These are phyloP conservation scores for Peromyscus attwateri DNA, from an alignment of 2,797 vertebrate genomes.

Conservation along the genomic window DNA sequence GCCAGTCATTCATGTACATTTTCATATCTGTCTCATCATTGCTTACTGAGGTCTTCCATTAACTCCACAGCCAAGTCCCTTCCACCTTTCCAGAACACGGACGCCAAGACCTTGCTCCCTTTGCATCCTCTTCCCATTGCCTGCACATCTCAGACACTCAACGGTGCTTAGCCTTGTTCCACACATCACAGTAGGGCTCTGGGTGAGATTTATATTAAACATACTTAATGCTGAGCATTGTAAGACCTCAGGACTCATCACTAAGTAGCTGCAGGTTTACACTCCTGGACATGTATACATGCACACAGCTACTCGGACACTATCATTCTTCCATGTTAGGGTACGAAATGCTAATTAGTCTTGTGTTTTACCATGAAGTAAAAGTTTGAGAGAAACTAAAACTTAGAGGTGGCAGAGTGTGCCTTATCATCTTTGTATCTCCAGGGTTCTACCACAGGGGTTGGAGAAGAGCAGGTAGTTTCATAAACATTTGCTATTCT, in stretches of 20 bases:
- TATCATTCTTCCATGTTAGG: not conserved
- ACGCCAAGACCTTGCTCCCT: not conserved
- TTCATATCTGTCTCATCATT: not conserved
- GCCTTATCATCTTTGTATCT: not conserved
- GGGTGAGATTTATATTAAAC: not conserved
- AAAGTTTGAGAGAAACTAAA: constrained; percentile 17
- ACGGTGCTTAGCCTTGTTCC: not conserved
- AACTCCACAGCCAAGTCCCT: not conserved
- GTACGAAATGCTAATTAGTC: not conserved
- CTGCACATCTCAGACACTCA: not conserved
- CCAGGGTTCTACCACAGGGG: not conserved
- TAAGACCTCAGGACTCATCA: not conserved
- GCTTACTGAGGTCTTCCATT: not conserved
- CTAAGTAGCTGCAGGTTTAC: not conserved
- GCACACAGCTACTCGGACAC: not conserved
- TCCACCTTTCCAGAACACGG: not conserved
- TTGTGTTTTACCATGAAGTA: not conserved
- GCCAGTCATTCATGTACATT: not conserved
- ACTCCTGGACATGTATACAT: not conserved
- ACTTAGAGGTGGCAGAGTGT: not conserved
- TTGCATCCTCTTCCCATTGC: not conserved
- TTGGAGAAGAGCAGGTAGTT: not conserved
- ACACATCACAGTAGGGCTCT: not conserved
- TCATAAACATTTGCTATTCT: not conserved
- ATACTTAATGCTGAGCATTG: not conserved